Conservation (phyloP, 1,140 invertebrate genomes). For the Lucilia sericata region DNA sequence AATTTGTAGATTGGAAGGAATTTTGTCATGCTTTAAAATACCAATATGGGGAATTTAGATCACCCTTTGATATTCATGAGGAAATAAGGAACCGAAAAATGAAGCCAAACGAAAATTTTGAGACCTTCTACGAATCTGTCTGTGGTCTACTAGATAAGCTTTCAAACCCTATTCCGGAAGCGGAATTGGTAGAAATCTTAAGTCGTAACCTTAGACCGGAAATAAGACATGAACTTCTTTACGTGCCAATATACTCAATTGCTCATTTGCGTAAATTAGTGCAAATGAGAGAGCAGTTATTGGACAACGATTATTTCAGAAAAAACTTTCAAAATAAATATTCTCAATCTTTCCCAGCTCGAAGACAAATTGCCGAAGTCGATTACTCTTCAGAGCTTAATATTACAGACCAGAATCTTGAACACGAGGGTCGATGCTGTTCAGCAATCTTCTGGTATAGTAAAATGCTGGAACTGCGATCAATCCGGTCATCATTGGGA, state of each 20-base stretch:
- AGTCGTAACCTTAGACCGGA: too few species aligned
- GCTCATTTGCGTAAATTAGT: neutral
- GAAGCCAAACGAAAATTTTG: neutral
- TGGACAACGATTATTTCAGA: neutral
- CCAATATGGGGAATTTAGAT: neutral
- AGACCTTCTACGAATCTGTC: neutral
- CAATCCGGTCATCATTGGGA: too few species aligned
- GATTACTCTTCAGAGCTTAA: too few species aligned
- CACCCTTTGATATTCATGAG: constrained; percentile 19
- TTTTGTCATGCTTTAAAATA: neutral
- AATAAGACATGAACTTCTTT: neutral
- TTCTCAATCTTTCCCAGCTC: neutral
- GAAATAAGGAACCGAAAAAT: constrained; percentile 6
- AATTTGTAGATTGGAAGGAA: neutral
- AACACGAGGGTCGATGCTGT: too few species aligned
- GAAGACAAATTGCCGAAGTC: neutral
- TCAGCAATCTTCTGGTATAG: too few species aligned
- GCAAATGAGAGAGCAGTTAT: neutral
- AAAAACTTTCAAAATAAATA: neutral
- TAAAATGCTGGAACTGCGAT: too few species aligned
- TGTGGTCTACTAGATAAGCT: constrained; percentile 22
- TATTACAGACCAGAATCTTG: too few species aligned
- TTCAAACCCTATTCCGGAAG: neutral
- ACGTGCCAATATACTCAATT: neutral
- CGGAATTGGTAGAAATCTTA: too few species aligned